A percentile compares a stretch with the other conserved stretches of the same genome.
These are phyloP conservation scores for Sisor rabdophorus DNA, from an alignment of 2,113 vertebrate genomes.

Conservation along the genomic window DNA sequence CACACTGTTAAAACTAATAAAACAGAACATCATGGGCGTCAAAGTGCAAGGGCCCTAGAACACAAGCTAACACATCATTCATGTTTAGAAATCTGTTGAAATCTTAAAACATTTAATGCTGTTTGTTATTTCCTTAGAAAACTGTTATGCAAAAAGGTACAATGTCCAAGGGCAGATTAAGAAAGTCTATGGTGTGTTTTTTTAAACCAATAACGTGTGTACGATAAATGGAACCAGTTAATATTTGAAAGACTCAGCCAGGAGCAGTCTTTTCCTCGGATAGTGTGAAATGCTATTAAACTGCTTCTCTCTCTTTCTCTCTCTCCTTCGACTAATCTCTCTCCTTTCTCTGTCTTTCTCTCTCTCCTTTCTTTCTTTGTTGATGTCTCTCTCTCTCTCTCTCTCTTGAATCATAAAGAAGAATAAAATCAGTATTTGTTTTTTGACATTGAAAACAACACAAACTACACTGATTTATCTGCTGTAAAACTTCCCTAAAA, in stretches of 20 bases:
- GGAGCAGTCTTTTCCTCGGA: background rate
- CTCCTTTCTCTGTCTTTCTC: background rate
- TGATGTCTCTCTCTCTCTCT: background rate
- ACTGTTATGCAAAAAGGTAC: background rate
- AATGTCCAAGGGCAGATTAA: background rate
- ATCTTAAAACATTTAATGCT: background rate
- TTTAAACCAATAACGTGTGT: background rate
- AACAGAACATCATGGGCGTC: no score
- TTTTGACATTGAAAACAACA: conserved; percentile 17
- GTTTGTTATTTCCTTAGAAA: background rate
- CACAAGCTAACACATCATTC: no score
- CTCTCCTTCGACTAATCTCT: background rate
- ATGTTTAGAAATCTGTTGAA: no score
- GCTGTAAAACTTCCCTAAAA: no score
- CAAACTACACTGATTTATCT: background rate
- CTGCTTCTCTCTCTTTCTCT: background rate
- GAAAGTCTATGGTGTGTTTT: background rate
- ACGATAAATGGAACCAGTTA: conserved; percentile 14
- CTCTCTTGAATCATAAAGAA: background rate
- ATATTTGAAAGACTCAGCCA: background rate
- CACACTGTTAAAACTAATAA: no score
- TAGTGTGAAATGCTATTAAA: conserved; percentile 4
- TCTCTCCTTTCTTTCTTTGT: background rate
- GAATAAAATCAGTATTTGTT: conserved; percentile 24
- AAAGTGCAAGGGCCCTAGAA: no score